phyloP scores from a whole-genome alignment of 53 echinoderm and acorn worm genomes.

The Henricia sp. region DNA sequence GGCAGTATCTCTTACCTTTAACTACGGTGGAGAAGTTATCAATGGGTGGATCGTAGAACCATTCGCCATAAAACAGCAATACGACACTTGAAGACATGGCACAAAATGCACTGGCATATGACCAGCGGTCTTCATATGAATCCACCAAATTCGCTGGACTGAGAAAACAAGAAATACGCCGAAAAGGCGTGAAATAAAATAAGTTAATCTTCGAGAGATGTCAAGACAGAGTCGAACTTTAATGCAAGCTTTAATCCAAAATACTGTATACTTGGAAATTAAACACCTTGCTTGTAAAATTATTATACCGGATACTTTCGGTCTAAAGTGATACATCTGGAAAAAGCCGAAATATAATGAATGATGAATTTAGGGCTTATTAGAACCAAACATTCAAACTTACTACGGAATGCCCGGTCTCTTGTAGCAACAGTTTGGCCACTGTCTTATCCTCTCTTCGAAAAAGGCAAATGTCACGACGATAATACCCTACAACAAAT shows the following conservation, averaged over 20 bases:
- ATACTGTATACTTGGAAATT: too few species aligned
- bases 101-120: constrained; percentile 59
- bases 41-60: constrained; percentile 33
- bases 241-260: too few species aligned
- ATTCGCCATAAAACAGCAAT: constrained; percentile 47
- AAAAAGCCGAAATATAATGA: neutral
- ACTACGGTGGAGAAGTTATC: too few species aligned
- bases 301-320: neutral
- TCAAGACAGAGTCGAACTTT: too few species aligned
- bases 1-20: constrained; percentile 57
- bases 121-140: constrained; percentile 37
- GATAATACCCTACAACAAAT: constrained; percentile 22
- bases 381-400: constrained; percentile 63
- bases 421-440: constrained; percentile 65
- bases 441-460: constrained; percentile 71
- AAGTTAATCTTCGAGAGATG: too few species aligned
- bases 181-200: too few species aligned
- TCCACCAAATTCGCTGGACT: constrained; percentile 71
- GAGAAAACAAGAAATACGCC: too few species aligned
- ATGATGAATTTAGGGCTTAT: too few species aligned
- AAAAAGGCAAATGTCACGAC: constrained; percentile 64
- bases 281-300: neutral
- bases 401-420: constrained; percentile 81
- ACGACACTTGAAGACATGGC: constrained; percentile 51
- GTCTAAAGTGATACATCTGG: neutral